Evolutionary conservation across 2,888 invertebrate genomes (phyloP).

Genomic region (Diaprepes abbreviatus): DNA sequence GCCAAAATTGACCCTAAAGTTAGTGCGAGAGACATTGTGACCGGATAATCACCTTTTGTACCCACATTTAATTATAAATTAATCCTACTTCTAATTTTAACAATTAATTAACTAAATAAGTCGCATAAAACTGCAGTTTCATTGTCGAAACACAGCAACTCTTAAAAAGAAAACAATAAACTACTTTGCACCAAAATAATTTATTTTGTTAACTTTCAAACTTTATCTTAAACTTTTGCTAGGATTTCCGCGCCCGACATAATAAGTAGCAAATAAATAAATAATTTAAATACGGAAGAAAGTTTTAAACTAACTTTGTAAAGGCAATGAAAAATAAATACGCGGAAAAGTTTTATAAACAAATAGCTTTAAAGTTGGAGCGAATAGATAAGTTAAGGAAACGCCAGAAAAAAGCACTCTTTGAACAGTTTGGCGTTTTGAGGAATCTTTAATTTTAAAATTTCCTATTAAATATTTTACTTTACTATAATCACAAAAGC

Average conservation of each 20-base stretch:
- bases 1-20: too few species aligned
- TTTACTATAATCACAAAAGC: too few species aligned
- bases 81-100: background rate
- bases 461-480: too few species aligned
- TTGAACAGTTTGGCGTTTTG: too few species aligned
- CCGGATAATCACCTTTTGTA: too few species aligned
- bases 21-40: too few species aligned
- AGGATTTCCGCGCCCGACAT: conserved; percentile 19
- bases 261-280: conserved; percentile 35
- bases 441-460: too few species aligned
- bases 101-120: conserved; percentile 23
- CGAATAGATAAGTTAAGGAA: background rate
- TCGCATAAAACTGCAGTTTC: conserved; percentile 13
- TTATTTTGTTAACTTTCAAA: conserved; percentile 34
- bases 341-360: background rate
- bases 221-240: conserved; percentile 27
- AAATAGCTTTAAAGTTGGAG: background rate
- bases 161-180: conserved; percentile 35
- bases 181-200: conserved; percentile 32
- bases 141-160: conserved; percentile 10
- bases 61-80: too few species aligned
- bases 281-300: conserved; percentile 32
- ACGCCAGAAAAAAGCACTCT: too few species aligned
- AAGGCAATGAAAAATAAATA: conserved; percentile 27
- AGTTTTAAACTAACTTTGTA: conserved; percentile 22